These are phyloP conservation scores for Brienomyrus longianalis DNA, from an alignment of 2,113 vertebrate genomes.

Conservation along the genomic window DNA sequence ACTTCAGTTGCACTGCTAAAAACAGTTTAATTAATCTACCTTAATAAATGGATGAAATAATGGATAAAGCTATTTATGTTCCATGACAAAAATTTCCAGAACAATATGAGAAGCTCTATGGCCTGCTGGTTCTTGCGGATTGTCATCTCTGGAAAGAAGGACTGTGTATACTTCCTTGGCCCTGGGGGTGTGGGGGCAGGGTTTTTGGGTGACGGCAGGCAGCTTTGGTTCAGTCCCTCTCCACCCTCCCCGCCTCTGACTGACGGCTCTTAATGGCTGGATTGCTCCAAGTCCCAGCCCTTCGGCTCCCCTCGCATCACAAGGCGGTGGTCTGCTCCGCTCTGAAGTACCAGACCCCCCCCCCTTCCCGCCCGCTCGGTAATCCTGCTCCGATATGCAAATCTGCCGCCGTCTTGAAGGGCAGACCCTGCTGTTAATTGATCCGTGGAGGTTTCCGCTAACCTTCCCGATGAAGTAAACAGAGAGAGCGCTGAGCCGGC, in stretches of 20 bases:
- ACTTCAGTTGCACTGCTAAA: neutral
- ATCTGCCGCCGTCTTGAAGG: slow-evolving; percentile 69
- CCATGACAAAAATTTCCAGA: neutral
- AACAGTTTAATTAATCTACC: neutral
- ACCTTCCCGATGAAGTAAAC: slow-evolving; percentile 41
- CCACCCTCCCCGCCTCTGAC: slow-evolving; percentile 57
- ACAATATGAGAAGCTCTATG: neutral
- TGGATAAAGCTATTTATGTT: neutral
- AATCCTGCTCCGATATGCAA: slow-evolving; percentile 84
- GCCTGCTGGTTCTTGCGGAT: neutral
- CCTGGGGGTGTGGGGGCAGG: slow-evolving; percentile 55
- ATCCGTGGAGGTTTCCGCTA: slow-evolving; percentile 77
- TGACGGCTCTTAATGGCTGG: slow-evolving; percentile 84
- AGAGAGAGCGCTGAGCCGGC: neutral
- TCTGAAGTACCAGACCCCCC: slow-evolving; percentile 82
- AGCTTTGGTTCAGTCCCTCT: slow-evolving; percentile 30
- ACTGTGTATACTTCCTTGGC: slow-evolving; percentile 56
- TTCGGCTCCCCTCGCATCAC: neutral
- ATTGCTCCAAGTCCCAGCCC: slow-evolving; percentile 72
- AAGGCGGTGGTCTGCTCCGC: slow-evolving; percentile 38
- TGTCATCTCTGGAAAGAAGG: neutral
- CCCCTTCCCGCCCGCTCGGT: slow-evolving; percentile 73
- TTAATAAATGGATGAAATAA: neutral
- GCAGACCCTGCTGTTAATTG: slow-evolving; percentile 86
- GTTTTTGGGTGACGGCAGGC: slow-evolving; percentile 35